These are phyloP conservation scores for Oncorhynchus clarkii DNA, from an alignment of 2,113 vertebrate genomes.

Conservation along the genomic window DNA sequence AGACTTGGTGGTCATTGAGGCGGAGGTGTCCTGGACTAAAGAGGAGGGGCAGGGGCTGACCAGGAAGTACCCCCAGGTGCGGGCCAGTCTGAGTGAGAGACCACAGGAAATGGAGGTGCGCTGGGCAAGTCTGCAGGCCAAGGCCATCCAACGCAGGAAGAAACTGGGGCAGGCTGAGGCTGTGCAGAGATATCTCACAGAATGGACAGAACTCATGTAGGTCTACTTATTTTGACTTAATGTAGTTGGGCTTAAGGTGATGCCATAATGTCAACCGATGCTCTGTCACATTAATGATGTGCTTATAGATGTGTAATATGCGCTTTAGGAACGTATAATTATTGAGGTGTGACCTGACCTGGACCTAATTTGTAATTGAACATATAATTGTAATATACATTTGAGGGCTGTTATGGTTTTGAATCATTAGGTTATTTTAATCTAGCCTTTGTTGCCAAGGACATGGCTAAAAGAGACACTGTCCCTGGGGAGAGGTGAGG, in stretches of 20 bases:
- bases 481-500: slow-evolving; percentile 70
- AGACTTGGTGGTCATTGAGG: slow-evolving; percentile 77
- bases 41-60: slow-evolving; percentile 70
- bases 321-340: too few species aligned
- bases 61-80: slow-evolving; percentile 64
- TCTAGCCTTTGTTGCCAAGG: slow-evolving; percentile 57
- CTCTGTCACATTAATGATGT: too few species aligned
- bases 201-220: slow-evolving; percentile 81
- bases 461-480: slow-evolving; percentile 80
- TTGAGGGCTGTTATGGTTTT: not conserved
- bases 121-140: slow-evolving; percentile 74
- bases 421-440: not conserved
- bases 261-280: too few species aligned
- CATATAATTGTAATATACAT: too few species aligned
- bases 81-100: slow-evolving; percentile 63
- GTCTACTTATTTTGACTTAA: slow-evolving; percentile 41
- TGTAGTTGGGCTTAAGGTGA: too few species aligned
- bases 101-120: slow-evolving; percentile 72
- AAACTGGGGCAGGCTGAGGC: slow-evolving; percentile 64
- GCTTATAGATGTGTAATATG: too few species aligned
- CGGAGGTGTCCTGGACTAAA: slow-evolving; percentile 68
- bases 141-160: slow-evolving; percentile 61
- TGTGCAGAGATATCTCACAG: slow-evolving; percentile 76
- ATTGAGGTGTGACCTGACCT: too few species aligned
- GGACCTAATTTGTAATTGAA: too few species aligned